Evolutionary conservation across 2,888 invertebrate species (phyloP).

Genomic region (Herminia tarsipennalis): DNA sequence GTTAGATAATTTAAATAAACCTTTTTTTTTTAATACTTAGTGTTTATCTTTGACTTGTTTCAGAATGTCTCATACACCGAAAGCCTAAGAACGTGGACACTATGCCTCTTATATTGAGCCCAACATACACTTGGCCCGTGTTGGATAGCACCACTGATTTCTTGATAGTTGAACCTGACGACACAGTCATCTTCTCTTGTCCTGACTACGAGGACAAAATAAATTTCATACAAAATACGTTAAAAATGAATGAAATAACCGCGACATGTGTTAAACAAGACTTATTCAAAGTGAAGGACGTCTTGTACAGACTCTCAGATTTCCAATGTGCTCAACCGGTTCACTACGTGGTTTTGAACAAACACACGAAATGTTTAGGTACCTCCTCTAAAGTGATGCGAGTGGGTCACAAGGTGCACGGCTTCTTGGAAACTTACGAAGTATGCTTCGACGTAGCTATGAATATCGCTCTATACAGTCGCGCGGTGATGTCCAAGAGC

Average conservation of each 20-base stretch:
- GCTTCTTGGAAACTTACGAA: slow-evolving; percentile 36
- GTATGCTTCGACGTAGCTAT: slow-evolving; percentile 34
- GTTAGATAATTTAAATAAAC: neutral
- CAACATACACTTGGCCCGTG: slow-evolving; percentile 21
- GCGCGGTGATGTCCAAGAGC: slow-evolving; percentile 11
- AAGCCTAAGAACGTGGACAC: slow-evolving; percentile 2
- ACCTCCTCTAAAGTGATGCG: slow-evolving; percentile 32
- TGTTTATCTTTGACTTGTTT: too few species aligned
- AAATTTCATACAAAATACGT: slow-evolving; percentile 29
- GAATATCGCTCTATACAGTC: slow-evolving; percentile 31
- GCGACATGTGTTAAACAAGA: slow-evolving; percentile 34
- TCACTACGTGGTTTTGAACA: slow-evolving; percentile 18
- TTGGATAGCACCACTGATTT: slow-evolving; percentile 13
- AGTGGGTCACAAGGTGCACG: slow-evolving; percentile 33
- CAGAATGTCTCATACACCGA: slow-evolving; percentile 38
- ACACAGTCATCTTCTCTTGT: slow-evolving; percentile 28
- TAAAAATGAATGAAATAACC: slow-evolving; percentile 12
- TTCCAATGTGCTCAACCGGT: slow-evolving; percentile 22
- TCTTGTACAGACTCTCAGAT: slow-evolving; percentile 28
- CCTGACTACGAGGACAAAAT: slow-evolving; percentile 6
- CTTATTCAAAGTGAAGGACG: slow-evolving; percentile 21
- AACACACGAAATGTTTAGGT: slow-evolving; percentile 21
- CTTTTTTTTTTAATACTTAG: too few species aligned
- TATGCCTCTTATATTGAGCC: slow-evolving; percentile 33
- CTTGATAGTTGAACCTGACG: slow-evolving; percentile 12